Conservation (phyloP, 2,797 vertebrate species). For the Pangasius sanitwongsei region DNA sequence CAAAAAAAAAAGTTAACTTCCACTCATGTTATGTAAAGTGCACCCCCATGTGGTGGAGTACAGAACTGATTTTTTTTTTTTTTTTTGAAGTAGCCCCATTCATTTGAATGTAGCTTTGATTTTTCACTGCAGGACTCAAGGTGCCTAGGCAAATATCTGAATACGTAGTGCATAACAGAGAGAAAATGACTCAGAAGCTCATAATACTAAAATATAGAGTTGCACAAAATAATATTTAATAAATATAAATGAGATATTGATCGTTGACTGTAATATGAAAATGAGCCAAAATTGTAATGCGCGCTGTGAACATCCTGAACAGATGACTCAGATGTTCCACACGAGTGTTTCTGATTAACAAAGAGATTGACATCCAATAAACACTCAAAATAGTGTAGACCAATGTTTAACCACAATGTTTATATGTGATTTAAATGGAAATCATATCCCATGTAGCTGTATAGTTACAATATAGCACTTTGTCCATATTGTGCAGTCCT, state of each 20-base stretch:
- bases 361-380: not conserved
- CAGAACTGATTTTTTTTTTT: not conserved
- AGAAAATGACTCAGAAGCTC: not conserved
- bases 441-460: not conserved
- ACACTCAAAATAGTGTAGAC: not conserved
- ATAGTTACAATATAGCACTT: not conserved
- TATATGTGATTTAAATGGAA: not conserved
- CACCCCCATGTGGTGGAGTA: slow-evolving; percentile 39
- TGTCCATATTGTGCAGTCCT: not conserved
- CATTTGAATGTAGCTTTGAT: not conserved
- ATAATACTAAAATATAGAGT: not conserved
- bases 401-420: not conserved
- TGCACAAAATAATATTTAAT: not conserved
- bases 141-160: not conserved
- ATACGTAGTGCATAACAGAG: not conserved
- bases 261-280: not conserved
- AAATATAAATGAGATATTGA: not conserved
- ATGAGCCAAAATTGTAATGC: not conserved
- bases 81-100: not conserved
- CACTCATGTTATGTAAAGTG: not conserved
- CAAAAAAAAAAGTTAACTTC: not conserved
- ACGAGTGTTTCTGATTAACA: not conserved
- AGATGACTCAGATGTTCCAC: not conserved
- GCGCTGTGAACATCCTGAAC: not conserved
- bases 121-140: not conserved